Conservation (phyloP, 2,113 vertebrate species). For the Platichthys flesus region DNA sequence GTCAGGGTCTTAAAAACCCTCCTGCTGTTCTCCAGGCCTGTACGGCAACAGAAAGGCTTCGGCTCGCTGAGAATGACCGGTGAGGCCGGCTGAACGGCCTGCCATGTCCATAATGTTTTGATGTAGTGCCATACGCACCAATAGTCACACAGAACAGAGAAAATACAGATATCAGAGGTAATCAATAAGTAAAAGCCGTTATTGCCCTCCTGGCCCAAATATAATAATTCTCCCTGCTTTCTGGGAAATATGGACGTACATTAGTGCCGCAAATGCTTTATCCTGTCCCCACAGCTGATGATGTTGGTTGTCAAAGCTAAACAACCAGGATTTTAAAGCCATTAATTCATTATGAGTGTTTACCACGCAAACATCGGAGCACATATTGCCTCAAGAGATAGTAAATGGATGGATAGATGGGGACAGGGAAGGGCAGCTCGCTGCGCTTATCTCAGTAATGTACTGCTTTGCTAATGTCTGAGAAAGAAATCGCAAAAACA, state of each 20-base stretch:
- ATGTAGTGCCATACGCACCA: conserved; percentile 44
- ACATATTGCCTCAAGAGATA: conserved; percentile 35
- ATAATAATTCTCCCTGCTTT: conserved; percentile 22
- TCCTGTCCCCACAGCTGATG: conserved; percentile 24
- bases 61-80: conserved; percentile 38
- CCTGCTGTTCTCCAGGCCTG: conserved; percentile 12
- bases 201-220: conserved; percentile 20
- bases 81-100: conserved; percentile 30
- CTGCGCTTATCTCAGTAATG: conserved; percentile 9
- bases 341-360: conserved; percentile 46
- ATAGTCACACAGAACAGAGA: conserved; percentile 31
- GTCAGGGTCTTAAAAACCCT: conserved; percentile 41
- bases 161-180: conserved; percentile 55
- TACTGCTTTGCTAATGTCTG: conserved; percentile 10
- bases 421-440: conserved; percentile 2
- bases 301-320: conserved; percentile 32
- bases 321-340: conserved; percentile 10
- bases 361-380: conserved; percentile 48
- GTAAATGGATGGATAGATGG: conserved; percentile 34
- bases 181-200: conserved; percentile 52
- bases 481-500: conserved; percentile 16
- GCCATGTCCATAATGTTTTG: conserved; percentile 57
- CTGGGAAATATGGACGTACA: conserved; percentile 28
- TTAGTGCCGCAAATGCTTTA: conserved; percentile 27
- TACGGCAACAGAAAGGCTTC: conserved; percentile 36